A percentile compares a stretch with the other conserved stretches of the same genome.
phyloP scores from a whole-genome alignment of 2,888 invertebrate species.

The Trimorus sp. region DNA sequence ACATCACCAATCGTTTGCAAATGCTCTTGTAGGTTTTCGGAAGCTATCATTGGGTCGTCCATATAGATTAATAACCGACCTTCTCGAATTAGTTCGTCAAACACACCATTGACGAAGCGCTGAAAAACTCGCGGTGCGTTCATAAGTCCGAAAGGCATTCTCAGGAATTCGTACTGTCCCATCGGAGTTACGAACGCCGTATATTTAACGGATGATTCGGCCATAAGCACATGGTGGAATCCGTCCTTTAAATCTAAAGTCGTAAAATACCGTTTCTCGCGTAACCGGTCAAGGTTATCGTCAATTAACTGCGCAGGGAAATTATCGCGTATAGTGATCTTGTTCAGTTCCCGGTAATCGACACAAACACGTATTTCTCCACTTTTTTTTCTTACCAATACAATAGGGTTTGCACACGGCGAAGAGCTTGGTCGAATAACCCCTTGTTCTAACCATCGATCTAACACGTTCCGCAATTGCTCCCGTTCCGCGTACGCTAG shows the following conservation, averaged over 20 bases:
- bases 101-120: not conserved
- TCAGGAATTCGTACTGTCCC: conserved; percentile 20
- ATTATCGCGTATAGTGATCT: conserved; percentile 22
- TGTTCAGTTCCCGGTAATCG: conserved; percentile 12
- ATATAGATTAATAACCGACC: not conserved
- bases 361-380: conserved; percentile 14
- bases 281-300: conserved; percentile 13
- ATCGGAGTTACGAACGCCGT: conserved; percentile 25
- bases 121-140: conserved; percentile 18
- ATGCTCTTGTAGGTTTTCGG: not conserved
- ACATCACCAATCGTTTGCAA: not conserved
- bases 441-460: not conserved
- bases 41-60: conserved; percentile 5
- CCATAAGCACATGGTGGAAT: conserved; percentile 15
- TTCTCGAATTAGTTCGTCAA: not conserved
- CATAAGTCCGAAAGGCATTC: conserved; percentile 21
- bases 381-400: conserved; percentile 19
- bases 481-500: conserved; percentile 4
- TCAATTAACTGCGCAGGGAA: conserved; percentile 25
- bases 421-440: conserved; percentile 5
- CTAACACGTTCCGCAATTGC: conserved; percentile 4
- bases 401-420: conserved; percentile 20
- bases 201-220: not conserved
- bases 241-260: conserved; percentile 22
- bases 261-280: conserved; percentile 12